A percentile compares a stretch with the other conserved stretches of the same genome.
phyloP scores from a whole-genome alignment of 2,113 vertebrate genomes.

The Andinoacara biseriatus region DNA sequence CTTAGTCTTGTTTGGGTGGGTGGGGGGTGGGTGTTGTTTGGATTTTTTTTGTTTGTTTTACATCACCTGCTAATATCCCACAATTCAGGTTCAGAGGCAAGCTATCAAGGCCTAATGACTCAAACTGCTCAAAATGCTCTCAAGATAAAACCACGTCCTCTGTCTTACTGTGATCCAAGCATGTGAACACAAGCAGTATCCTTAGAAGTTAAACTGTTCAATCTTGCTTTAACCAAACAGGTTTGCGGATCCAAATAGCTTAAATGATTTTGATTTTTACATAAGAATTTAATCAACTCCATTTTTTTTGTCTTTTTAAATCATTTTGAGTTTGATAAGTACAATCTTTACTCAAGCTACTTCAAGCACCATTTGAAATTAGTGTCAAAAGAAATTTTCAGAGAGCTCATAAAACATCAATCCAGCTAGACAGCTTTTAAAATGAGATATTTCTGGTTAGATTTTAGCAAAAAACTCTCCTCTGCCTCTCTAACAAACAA shows the following conservation, averaged over 20 bases:
- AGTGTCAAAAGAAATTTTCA: background rate
- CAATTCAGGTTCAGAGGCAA: background rate
- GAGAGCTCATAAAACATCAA: background rate
- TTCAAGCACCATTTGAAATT: background rate
- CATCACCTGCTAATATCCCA: no score
- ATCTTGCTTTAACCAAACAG: background rate
- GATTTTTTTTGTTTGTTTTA: no score
- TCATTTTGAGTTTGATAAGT: background rate
- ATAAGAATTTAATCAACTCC: background rate
- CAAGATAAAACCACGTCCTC: background rate
- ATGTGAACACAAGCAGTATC: background rate
- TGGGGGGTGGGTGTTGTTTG: no score
- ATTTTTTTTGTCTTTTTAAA: background rate
- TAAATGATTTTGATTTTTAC: background rate
- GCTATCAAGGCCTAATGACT: background rate
- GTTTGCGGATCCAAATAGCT: background rate
- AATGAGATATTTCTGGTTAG: background rate
- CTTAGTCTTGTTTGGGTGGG: no score
- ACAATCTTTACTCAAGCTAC: background rate
- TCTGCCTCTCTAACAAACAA: background rate
- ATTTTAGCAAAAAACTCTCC: background rate
- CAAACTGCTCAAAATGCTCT: background rate
- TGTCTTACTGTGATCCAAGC: background rate
- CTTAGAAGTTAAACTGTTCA: background rate
- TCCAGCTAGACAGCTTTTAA: background rate